Percentiles rank a stretch among this genome's conserved stretches.
These are phyloP conservation scores for Rapana venosa DNA, from an alignment of 2,888 invertebrate genomes.

Conservation along the genomic window DNA sequence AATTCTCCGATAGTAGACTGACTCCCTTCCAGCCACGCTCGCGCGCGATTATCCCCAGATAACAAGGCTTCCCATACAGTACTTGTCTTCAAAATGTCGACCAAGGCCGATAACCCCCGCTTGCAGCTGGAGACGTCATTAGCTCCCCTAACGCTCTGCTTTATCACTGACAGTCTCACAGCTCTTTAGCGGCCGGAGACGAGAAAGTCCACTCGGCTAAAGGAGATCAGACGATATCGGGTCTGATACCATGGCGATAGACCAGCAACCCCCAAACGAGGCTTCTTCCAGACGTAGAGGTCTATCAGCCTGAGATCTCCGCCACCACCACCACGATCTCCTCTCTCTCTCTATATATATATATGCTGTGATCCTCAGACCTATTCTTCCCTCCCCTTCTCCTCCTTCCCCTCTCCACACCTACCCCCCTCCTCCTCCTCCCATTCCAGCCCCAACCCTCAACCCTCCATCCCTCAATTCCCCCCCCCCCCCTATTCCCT, in stretches of 20 bases:
- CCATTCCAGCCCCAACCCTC: neutral
- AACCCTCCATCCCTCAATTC: neutral
- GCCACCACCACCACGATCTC: no score
- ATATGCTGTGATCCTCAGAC: slow-evolving; percentile 17
- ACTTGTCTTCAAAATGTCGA: slow-evolving; percentile 34
- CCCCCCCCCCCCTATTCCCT: neutral
- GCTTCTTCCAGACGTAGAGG: slow-evolving; percentile 24
- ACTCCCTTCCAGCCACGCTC: neutral
- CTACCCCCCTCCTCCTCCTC: neutral
- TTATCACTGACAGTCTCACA: slow-evolving; percentile 30
- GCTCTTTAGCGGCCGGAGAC: slow-evolving; percentile 29
- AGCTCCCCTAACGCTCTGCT: slow-evolving; percentile 39
- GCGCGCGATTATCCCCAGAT: slow-evolving; percentile 36
- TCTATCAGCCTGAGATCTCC: neutral
- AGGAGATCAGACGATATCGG: slow-evolving; percentile 35
- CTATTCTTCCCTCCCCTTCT: neutral
- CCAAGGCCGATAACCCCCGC: slow-evolving; percentile 39
- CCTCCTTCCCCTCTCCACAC: neutral
- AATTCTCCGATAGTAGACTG: neutral
- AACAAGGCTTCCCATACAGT: neutral
- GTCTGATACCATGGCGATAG: slow-evolving; percentile 40
- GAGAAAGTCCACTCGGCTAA: slow-evolving; percentile 21
- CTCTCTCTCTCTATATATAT: neutral
- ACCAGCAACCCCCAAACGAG: slow-evolving; percentile 35
- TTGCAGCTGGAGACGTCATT: slow-evolving; percentile 46